Evolutionary conservation across 2,113 vertebrate species (phyloP), one percentile per base, ranked within the genome.

Genomic region (Hemicordylus capensis): DNA sequence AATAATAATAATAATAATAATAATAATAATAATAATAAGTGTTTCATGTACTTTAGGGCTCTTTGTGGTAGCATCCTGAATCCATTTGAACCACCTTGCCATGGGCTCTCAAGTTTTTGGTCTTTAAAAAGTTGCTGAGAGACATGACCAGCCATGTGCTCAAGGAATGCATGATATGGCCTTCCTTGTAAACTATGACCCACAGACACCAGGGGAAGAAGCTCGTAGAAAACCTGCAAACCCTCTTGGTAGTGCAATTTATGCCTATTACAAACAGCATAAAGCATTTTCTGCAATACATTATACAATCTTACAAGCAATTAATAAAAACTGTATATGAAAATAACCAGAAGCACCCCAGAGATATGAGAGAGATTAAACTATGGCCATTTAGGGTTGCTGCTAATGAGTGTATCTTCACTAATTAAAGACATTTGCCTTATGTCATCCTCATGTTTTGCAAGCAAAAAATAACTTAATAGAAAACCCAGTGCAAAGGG

Each of bases 161-260:
- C 72, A 48, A 46, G 44, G 28, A 73, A 46, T 73, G 42, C 14
- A 26, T 46, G 24, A 73, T n/a, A 64, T 51, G n/a, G 20, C 46
- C 11, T 4, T 93, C 93, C 74, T 85, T 95, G 95, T 96, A 94
- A 96, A 92, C 93, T 96, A 94, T 95, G 94, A 96, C 94, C 95
- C 94, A 95, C 84, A 91, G 89, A 91, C 58, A 17, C 91, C 94
- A 91, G 91, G 94, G 94, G 94, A 96, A 94, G 86, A 74, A 58
- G 91, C 89, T 93, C 88, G 83, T 84, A 90, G 89, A 90, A 94
- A 93, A 91, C 39, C 4, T 26, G 90, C 88, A 92, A 91, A 93
- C 81, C 85, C 46, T 87, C 84, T 76, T 85, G 39, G 31, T 80
- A 85, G 48, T 70, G 34, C 58, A 87, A 73, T 56, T 34, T 1